A percentile compares a stretch with the other conserved stretches of the same genome.
Evolutionary conservation across 2,113 vertebrate species (phyloP).

Genomic region (Cryptotis parvus): DNA sequence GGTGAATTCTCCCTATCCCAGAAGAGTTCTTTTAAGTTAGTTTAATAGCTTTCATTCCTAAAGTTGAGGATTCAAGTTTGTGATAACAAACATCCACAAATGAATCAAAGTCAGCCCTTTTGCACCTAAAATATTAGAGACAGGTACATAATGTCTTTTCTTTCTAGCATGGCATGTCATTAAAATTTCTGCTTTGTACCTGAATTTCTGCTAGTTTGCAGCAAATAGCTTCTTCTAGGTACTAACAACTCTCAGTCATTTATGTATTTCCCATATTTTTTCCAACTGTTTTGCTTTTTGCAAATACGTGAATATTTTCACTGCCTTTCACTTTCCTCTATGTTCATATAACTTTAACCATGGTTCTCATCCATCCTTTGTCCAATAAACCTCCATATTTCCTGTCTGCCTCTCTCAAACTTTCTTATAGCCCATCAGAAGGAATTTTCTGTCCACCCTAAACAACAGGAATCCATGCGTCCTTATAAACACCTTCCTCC

Average conservation of each 20-base stretch:
- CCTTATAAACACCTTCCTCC: constrained; percentile 41
- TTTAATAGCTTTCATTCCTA: neutral
- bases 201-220: neutral
- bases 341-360: constrained; percentile 1
- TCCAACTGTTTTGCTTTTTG: constrained; percentile 31
- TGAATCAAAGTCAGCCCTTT: constrained; percentile 21
- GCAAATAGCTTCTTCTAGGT: neutral
- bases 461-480: neutral
- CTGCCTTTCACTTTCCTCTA: neutral
- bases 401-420: neutral
- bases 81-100: constrained; percentile 10
- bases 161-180: neutral
- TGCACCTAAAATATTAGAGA: constrained; percentile 23
- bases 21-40: neutral
- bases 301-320: neutral
- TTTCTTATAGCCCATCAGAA: constrained; percentile 5
- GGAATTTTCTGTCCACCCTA: neutral
- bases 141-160: neutral
- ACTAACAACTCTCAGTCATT: neutral
- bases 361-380: constrained; percentile 5
- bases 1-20: neutral
- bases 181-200: neutral
- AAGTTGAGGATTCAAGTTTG: constrained; percentile 21
- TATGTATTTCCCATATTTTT: constrained; percentile 15
- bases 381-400: neutral